Evolutionary conservation across 2,888 invertebrate genomes (phyloP), one percentile per base, ranked within the genome.

Genomic region (Plagodis dolabraria): DNA sequence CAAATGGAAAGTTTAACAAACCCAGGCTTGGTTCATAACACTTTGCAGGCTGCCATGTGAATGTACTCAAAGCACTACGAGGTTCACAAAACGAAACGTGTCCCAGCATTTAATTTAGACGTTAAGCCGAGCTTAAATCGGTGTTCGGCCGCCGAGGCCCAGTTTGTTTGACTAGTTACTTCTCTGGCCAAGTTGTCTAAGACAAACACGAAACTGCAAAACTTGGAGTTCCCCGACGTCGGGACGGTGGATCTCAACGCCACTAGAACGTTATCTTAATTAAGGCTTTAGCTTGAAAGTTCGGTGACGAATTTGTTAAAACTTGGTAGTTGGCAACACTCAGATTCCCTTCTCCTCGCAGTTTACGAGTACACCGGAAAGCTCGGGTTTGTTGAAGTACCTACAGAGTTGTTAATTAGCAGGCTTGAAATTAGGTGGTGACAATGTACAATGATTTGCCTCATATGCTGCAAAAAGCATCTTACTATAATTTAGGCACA

Each of bases 161-260:
- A 72, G 79, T 80, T 79, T 88, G 87, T 90, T 86, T 86, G 85
- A 83, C 78, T 84, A 86, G 83, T 82, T 82, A 86, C 83, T 86
- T 82, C 78, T 77, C 83, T 83, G 86, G 83, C 87, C 84, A 87
- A 88, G 80, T 89, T 85, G 79, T 79, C 78, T 77, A 83, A 88
- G 87, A 86, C 85, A 89, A 90, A 89, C 85, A 87, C 76, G 79
- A 82, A 86, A 87, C 86, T 85, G 79, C 79, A 80, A 79, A 86
- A 87, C 82, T 89, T 80, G 64, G 70, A 78, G 76, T 72, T 74
- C 74, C 74, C 64, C 44, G 52, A 59, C 64, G 70, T 70, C 74
- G 74, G 73, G 70, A 65, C 72, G 71, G 63, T 63, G 64, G 71
- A 74, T 77, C 76, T 72, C 67, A 73, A 76, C 81, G 76, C 79